These are phyloP conservation scores for Apis florea DNA, from an alignment of 1,140 invertebrate species.

Conservation along the genomic window DNA sequence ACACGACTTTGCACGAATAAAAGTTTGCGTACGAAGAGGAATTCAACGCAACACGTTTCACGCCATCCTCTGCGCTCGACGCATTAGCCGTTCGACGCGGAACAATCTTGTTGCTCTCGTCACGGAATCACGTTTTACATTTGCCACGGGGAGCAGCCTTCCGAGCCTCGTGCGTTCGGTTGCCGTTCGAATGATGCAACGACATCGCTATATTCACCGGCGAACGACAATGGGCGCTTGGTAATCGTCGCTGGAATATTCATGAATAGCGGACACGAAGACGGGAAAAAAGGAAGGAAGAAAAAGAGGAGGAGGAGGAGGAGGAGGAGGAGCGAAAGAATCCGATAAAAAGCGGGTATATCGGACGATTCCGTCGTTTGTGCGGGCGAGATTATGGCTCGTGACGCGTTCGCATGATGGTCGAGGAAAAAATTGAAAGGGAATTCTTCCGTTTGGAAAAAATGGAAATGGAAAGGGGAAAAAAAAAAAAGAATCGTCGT, in stretches of 20 bases:
- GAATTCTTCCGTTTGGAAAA: too few relatives aligned
- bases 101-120: constrained; percentile 30
- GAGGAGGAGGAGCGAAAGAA: constrained; percentile 8
- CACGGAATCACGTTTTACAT: constrained; percentile 41
- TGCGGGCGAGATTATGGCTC: background rate
- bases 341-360: constrained; percentile 42
- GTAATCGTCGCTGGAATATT: constrained; percentile 71
- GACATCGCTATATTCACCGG: constrained; percentile 42
- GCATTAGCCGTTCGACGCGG: constrained; percentile 10
- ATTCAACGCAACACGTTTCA: background rate
- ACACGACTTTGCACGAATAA: too few relatives aligned
- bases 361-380: constrained; percentile 32
- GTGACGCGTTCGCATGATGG: background rate
- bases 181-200: constrained; percentile 47
- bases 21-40: too few relatives aligned
- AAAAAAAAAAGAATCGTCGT: too few relatives aligned
- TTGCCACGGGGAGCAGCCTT: constrained; percentile 16
- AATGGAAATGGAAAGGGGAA: too few relatives aligned
- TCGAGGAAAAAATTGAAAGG: too few relatives aligned
- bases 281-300: constrained; percentile 4
- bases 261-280: constrained; percentile 58
- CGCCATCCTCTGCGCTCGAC: background rate
- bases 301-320: background rate
- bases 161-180: background rate
- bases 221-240: constrained; percentile 66